Conservation (phyloP, 2,113 vertebrate species). For the Tetraodon nigroviridis region DNA sequence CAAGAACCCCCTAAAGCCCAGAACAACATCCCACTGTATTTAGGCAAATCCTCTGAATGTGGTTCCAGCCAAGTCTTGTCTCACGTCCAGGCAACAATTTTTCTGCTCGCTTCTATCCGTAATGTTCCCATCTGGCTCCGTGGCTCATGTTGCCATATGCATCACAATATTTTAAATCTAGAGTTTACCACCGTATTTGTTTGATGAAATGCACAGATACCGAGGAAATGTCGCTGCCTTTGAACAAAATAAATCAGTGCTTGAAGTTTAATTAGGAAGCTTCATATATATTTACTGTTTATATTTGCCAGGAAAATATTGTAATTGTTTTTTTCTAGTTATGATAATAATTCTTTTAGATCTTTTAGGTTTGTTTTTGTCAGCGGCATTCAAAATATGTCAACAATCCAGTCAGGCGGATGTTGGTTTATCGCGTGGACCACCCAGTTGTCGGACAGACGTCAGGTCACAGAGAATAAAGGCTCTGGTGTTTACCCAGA, state of each 20-base stretch:
- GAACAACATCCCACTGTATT: not conserved
- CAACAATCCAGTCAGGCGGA: constrained; percentile 38
- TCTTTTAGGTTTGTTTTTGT: not conserved
- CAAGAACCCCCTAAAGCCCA: constrained; percentile 6
- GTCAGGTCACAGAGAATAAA: constrained; percentile 7
- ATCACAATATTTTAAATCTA: not conserved
- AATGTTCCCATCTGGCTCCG: constrained; percentile 51
- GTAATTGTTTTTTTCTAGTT: too few species aligned
- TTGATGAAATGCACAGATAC: not conserved
- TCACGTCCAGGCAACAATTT: constrained; percentile 16
- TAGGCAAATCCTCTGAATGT: constrained; percentile 14
- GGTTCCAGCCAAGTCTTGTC: constrained; percentile 10
- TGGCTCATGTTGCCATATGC: constrained; percentile 19
- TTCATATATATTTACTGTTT: not conserved
- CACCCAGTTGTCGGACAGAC: constrained; percentile 14
- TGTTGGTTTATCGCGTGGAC: constrained; percentile 36
- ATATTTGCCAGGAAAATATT: not conserved
- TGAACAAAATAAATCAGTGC: not conserved
- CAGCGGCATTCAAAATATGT: constrained; percentile 8
- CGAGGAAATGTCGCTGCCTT: not conserved
- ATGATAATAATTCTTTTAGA: not conserved
- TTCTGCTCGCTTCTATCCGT: constrained; percentile 5
- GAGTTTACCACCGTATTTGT: constrained; percentile 1
- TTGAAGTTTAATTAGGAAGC: not conserved
- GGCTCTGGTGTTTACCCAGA: constrained; percentile 1